These are phyloP conservation scores for Heliangelus exortis DNA, from an alignment of 2,797 vertebrate species.

Conservation along the genomic window DNA sequence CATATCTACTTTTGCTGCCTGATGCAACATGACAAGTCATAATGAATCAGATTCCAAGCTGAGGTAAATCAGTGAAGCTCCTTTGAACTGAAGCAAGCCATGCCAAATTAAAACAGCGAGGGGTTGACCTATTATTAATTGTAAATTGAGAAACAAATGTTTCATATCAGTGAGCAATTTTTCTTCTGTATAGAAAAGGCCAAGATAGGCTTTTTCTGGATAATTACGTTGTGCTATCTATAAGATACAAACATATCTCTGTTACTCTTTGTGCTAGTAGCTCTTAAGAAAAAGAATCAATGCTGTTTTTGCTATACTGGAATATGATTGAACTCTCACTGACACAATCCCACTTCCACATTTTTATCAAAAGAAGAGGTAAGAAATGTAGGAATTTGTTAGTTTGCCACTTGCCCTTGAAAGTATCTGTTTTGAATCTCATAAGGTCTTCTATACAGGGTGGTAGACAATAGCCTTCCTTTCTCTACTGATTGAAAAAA, in stretches of 20 bases:
- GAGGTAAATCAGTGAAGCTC: constrained; percentile 15
- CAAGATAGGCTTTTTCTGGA: not conserved
- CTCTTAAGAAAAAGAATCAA: not conserved
- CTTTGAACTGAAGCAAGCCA: not conserved
- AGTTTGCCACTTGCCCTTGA: not conserved
- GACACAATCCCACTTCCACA: not conserved
- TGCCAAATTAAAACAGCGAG: not conserved
- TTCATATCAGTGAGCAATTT: not conserved
- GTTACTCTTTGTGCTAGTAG: not conserved
- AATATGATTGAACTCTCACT: not conserved
- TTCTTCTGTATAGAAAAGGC: not conserved
- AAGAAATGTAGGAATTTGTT: not conserved
- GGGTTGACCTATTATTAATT: not conserved
- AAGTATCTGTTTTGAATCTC: not conserved
- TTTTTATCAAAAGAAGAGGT: not conserved
- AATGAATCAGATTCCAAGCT: constrained; percentile 43
- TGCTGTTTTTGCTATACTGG: not conserved
- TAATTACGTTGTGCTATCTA: not conserved
- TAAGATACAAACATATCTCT: not conserved
- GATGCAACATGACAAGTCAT: not conserved
- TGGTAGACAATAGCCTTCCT: not conserved
- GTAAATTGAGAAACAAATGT: not conserved
- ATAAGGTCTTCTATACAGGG: not conserved
- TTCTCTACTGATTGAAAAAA: not conserved
- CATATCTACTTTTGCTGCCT: not conserved